These are phyloP conservation scores for Ciconia maguari DNA, from an alignment of 2,113 vertebrate species.

Conservation along the genomic window DNA sequence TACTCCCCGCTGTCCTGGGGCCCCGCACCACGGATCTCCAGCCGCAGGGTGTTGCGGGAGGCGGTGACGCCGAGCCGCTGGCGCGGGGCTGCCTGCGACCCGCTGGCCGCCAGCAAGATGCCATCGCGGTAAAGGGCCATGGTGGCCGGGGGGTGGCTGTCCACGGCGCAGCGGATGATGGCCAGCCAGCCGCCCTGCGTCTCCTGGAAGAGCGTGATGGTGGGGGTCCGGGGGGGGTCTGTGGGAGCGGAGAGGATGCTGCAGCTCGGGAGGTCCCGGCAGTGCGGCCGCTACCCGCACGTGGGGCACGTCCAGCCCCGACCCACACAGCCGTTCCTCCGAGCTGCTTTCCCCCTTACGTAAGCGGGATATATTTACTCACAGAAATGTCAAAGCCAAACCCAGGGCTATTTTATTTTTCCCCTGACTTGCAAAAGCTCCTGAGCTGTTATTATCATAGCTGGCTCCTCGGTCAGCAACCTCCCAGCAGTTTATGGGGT, in stretches of 20 bases:
- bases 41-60: constrained; percentile 58
- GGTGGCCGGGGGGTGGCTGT: constrained; percentile 66
- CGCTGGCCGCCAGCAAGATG: constrained; percentile 41
- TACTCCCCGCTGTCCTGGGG: constrained; percentile 60
- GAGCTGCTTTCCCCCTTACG: neutral
- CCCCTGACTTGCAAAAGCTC: neutral
- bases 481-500: accelerated
- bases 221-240: constrained; percentile 67
- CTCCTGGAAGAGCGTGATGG: constrained; percentile 68
- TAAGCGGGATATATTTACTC: accelerated
- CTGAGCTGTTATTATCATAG: neutral
- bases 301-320: neutral
- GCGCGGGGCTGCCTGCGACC: neutral
- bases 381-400: neutral
- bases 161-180: constrained; percentile 62
- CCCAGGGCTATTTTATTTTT: neutral
- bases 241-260: neutral
- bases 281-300: neutral
- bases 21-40: constrained; percentile 57
- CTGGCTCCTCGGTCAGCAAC: neutral
- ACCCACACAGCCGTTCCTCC: neutral
- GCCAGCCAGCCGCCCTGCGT: constrained; percentile 23
- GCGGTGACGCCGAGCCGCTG: neutral
- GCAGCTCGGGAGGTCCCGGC: accelerated
- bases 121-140: constrained; percentile 8